Evolutionary conservation across 2,888 invertebrate genomes (phyloP).

Genomic region (Standfussiana lucernea): DNA sequence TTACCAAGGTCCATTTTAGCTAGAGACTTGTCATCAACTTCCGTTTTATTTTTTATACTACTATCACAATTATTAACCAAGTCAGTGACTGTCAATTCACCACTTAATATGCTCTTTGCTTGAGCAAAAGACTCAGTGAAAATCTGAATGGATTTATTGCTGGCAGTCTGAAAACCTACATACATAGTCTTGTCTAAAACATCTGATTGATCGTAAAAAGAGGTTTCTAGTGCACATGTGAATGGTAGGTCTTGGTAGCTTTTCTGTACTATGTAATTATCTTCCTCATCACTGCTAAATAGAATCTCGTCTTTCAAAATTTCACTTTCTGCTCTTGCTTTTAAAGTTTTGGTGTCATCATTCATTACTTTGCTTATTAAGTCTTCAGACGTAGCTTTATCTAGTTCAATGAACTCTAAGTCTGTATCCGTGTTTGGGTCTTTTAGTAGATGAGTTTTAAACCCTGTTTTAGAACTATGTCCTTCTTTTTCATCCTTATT

Average conservation of each 20-base stretch:
- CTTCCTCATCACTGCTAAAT: slow-evolving; percentile 87
- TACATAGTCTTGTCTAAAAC: slow-evolving; percentile 81
- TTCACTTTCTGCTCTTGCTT: slow-evolving; percentile 43
- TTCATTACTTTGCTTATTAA: slow-evolving; percentile 27
- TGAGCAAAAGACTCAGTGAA: slow-evolving; percentile 78
- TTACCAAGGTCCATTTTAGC: background rate
- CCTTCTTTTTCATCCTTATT: slow-evolving; percentile 48
- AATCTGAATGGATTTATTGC: slow-evolving; percentile 84
- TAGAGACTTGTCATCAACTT: background rate
- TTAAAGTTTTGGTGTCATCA: slow-evolving; percentile 19
- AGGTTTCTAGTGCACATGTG: slow-evolving; percentile 82
- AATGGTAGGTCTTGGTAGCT: slow-evolving; percentile 78
- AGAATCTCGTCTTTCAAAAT: slow-evolving; percentile 81
- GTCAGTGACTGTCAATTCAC: slow-evolving; percentile 72
- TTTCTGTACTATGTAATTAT: slow-evolving; percentile 68
- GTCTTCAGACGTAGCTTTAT: slow-evolving; percentile 41
- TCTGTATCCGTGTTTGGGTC: slow-evolving; percentile 30
- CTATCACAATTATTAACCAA: slow-evolving; percentile 73
- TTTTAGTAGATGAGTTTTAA: slow-evolving; percentile 27
- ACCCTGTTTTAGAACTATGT: slow-evolving; percentile 25
- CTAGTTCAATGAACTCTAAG: slow-evolving; percentile 45
- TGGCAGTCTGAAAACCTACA: slow-evolving; percentile 87
- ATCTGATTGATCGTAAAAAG: slow-evolving; percentile 75
- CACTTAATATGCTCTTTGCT: slow-evolving; percentile 78
- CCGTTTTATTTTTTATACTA: slow-evolving; percentile 10